Conservation (phyloP, 2,888 invertebrate species). For the Mythimna pallens region DNA sequence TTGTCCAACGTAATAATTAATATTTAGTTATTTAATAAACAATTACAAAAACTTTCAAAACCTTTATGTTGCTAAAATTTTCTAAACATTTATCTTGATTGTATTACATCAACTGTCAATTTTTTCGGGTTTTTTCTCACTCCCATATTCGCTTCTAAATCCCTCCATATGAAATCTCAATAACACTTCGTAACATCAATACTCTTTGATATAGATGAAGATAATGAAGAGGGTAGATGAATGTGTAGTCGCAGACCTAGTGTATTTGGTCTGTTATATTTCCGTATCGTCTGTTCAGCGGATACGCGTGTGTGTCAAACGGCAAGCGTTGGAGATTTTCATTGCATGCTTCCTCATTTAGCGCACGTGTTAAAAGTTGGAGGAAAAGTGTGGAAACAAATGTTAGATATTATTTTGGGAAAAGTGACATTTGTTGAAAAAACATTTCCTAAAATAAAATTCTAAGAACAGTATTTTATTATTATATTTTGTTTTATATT, state of each 20-base stretch:
- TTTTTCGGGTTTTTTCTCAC: neutral
- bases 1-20: neutral
- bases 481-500: no score
- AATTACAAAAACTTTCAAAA: neutral
- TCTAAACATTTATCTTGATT: neutral
- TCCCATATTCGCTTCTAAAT: no score
- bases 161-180: neutral
- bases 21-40: neutral
- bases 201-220: slow-evolving; percentile 22
- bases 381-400: no score
- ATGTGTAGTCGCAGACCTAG: slow-evolving; percentile 58
- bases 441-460: no score
- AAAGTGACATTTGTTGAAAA: no score
- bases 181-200: slow-evolving; percentile 18
- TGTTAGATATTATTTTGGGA: no score
- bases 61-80: neutral
- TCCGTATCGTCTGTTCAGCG: slow-evolving; percentile 59
- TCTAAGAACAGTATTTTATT: no score
- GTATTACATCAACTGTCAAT: neutral
- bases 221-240: slow-evolving; percentile 60
- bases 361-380: no score
- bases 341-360: neutral
- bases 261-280: slow-evolving; percentile 68
- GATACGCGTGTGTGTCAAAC: slow-evolving; percentile 13
- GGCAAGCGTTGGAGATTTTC: slow-evolving; percentile 5